Evolutionary conservation across 2,888 invertebrate genomes (phyloP).

Genomic region (Phasia obesa): DNA sequence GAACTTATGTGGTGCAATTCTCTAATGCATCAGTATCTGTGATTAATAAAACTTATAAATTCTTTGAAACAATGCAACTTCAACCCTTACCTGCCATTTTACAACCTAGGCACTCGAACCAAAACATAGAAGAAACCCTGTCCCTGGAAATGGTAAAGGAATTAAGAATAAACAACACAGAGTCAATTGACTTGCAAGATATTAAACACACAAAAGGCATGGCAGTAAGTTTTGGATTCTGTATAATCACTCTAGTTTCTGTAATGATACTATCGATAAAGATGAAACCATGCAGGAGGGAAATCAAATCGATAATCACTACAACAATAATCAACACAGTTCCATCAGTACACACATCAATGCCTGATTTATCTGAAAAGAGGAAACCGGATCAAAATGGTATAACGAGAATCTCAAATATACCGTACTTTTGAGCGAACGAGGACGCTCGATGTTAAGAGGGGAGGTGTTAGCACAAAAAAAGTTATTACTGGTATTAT

Average conservation of each 20-base stretch:
- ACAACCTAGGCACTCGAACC: no score
- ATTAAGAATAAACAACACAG: neutral
- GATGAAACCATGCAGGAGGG: neutral
- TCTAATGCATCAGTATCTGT: no score
- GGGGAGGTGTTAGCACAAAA: no score
- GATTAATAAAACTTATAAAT: no score
- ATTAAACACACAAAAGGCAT: neutral
- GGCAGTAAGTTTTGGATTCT: slow-evolving; percentile 3
- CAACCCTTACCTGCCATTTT: neutral
- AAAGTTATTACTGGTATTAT: no score
- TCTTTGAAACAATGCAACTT: neutral
- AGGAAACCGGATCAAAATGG: no score
- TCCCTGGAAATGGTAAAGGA: slow-evolving; percentile 4
- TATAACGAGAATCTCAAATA: no score
- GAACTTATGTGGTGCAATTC: slow-evolving; percentile 6
- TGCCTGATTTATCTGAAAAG: no score
- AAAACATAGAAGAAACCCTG: neutral
- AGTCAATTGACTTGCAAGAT: neutral
- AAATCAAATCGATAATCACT: neutral
- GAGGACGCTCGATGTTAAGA: no score
- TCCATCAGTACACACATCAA: no score
- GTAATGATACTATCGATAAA: neutral
- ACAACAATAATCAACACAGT: no score
- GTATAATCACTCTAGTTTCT: neutral
- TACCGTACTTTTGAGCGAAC: no score